A percentile compares a stretch with the other conserved stretches of the same genome.
phyloP scores from a whole-genome alignment of 2,888 invertebrate genomes.

The Papilio gigon region DNA sequence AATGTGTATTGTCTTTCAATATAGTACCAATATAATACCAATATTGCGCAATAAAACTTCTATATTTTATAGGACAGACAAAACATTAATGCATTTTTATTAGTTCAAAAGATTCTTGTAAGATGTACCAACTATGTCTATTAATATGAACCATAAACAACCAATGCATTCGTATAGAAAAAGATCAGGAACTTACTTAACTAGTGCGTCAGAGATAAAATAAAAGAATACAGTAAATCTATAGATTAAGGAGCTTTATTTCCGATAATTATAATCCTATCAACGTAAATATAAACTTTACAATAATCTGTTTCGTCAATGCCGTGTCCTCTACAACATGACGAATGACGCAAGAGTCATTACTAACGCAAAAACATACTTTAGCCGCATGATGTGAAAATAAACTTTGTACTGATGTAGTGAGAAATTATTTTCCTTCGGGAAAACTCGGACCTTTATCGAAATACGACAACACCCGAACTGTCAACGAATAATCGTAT shows the following conservation, averaged over 20 bases:
- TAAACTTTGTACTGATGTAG: constrained; percentile 1
- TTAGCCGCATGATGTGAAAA: background rate
- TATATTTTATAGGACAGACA: too few relatives aligned
- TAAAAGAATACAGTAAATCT: background rate
- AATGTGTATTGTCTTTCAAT: too few relatives aligned
- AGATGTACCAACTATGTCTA: too few relatives aligned
- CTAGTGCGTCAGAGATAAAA: too few relatives aligned
- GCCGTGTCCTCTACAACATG: background rate
- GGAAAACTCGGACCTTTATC: too few relatives aligned
- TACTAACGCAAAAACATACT: background rate
- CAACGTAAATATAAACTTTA: background rate
- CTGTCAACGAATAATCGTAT: too few relatives aligned
- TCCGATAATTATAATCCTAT: background rate
- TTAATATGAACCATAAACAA: background rate
- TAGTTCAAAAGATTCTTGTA: too few relatives aligned
- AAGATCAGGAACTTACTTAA: background rate
- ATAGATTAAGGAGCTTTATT: background rate
- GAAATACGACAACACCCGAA: too few relatives aligned
- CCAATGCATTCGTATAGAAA: background rate
- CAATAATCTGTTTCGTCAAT: background rate
- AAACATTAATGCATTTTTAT: too few relatives aligned
- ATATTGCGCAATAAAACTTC: too few relatives aligned
- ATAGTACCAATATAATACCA: too few relatives aligned
- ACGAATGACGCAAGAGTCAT: constrained; percentile 7
- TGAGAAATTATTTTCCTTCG: too few relatives aligned